A percentile compares a stretch with the other conserved stretches of the same genome.
Conservation (phyloP, 2,113 vertebrate species). For the Nipponia nippon region DNA sequence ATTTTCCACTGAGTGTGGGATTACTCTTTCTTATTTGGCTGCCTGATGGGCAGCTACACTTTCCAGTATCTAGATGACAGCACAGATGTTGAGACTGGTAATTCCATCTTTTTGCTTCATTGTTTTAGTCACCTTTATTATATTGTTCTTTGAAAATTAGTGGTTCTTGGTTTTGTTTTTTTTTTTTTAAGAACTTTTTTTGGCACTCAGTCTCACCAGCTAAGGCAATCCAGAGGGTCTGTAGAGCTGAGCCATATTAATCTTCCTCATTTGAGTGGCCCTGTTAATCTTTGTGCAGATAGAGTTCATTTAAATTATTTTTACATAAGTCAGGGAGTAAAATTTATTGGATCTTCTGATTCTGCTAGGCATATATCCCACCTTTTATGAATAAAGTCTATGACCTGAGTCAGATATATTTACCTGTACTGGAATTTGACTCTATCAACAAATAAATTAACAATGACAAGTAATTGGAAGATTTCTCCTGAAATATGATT, state of each 20-base stretch:
- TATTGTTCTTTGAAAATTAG: neutral
- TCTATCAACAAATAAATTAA: neutral
- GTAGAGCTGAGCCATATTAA: neutral
- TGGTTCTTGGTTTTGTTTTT: fast-evolving
- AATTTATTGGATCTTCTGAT: neutral
- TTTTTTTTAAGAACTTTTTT: neutral
- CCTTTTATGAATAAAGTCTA: neutral
- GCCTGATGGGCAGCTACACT: neutral
- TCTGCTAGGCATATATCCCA: neutral
- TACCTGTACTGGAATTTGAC: neutral
- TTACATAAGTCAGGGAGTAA: neutral
- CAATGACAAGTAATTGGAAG: neutral
- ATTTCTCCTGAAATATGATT: neutral
- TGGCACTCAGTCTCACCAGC: fast-evolving
- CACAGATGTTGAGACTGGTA: neutral
- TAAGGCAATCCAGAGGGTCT: neutral
- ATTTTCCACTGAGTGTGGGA: slow-evolving; percentile 2
- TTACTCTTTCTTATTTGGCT: neutral
- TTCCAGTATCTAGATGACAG: neutral
- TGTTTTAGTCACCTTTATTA: neutral
- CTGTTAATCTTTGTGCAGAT: neutral
- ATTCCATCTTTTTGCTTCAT: neutral
- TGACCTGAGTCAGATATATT: neutral
- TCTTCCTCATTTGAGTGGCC: neutral
- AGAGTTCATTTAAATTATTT: neutral